These are phyloP conservation scores for Anguilla pacifica DNA, from an alignment of 2,797 vertebrate species.

Conservation along the genomic window DNA sequence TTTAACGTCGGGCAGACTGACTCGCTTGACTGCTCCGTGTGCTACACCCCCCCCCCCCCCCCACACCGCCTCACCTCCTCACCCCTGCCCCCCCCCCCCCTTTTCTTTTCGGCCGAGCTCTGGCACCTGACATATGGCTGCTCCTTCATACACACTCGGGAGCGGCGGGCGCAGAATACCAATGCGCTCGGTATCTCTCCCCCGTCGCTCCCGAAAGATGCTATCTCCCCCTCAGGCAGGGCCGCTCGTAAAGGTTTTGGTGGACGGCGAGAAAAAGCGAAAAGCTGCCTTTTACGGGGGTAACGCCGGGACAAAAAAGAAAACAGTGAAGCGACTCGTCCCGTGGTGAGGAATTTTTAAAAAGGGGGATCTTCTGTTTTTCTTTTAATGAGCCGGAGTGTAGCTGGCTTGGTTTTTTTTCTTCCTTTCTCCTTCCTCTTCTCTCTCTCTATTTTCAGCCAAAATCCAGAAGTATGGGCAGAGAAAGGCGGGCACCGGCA, in stretches of 20 bases:
- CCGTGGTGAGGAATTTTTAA: neutral
- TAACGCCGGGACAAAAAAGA: neutral
- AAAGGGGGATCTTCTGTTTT: neutral
- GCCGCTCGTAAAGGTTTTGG: neutral
- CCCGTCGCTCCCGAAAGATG: too few species aligned
- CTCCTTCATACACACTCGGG: neutral
- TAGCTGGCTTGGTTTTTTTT: neutral
- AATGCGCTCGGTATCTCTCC: neutral
- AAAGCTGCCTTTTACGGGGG: neutral
- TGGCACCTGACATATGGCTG: neutral
- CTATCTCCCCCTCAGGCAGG: neutral
- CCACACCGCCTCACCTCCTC: too few species aligned
- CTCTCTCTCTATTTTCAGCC: neutral
- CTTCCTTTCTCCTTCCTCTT: neutral
- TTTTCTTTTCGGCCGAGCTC: neutral
- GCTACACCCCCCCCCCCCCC: neutral
- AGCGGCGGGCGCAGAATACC: neutral
- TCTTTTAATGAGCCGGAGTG: neutral
- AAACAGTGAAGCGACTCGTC: neutral
- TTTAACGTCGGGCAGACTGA: neutral
- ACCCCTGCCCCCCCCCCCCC: neutral
- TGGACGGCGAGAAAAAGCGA: neutral
- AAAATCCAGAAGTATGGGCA: neutral
- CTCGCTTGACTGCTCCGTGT: neutral
- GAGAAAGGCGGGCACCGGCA: neutral